Conservation (phyloP, 2,113 vertebrate genomes). For the Oenanthe oenanthe region DNA sequence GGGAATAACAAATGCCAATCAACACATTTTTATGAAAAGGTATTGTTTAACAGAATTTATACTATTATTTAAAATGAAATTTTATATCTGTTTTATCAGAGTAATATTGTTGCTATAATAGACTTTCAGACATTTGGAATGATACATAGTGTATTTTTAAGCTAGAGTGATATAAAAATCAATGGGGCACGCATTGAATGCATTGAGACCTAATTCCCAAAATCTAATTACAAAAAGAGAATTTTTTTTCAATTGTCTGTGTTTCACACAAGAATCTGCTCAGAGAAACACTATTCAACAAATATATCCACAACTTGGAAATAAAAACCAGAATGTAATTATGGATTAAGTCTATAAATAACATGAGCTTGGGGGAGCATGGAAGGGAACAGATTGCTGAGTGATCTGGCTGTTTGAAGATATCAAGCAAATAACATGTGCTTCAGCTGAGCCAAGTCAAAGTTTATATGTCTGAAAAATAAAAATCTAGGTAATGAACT, state of each 20-base stretch:
- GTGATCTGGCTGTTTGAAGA: slow-evolving; percentile 41
- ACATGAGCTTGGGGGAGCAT: not conserved
- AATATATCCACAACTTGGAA: slow-evolving; percentile 31
- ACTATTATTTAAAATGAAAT: not conserved
- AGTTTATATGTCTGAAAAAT: slow-evolving; percentile 1
- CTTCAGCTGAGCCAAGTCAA: slow-evolving; percentile 1
- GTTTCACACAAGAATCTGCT: not conserved
- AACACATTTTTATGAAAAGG: not conserved
- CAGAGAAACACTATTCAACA: not conserved
- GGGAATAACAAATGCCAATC: not conserved
- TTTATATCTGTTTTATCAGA: not conserved
- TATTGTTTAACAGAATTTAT: not conserved
- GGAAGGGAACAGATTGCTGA: slow-evolving; percentile 34
- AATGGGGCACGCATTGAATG: not conserved
- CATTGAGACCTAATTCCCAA: not conserved
- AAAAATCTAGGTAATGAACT: not conserved
- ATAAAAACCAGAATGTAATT: slow-evolving; percentile 31
- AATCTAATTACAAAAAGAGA: slow-evolving; percentile 27
- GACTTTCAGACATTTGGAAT: not conserved
- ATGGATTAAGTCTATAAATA: slow-evolving; percentile 46
- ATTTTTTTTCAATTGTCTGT: not conserved
- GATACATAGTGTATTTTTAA: not conserved
- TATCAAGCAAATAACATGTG: not conserved
- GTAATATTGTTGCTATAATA: not conserved
- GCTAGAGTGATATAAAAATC: slow-evolving; percentile 44